phyloP scores from a whole-genome alignment of 2,888 invertebrate species.

The Mimachlamys varia region DNA sequence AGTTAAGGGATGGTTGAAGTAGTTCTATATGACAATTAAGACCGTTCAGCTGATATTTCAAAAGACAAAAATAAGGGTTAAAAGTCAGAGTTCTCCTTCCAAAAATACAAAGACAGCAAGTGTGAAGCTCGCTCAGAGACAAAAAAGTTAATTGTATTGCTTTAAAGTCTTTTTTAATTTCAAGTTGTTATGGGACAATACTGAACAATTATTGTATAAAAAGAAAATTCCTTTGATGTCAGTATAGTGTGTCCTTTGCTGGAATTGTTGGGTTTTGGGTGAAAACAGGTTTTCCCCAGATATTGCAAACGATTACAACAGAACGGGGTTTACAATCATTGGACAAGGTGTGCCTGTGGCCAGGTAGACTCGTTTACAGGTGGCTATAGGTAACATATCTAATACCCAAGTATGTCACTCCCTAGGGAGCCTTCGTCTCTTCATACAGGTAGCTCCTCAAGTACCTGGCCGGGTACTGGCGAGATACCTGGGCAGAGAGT shows the following conservation, averaged over 20 bases:
- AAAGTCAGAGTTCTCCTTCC: too few species aligned
- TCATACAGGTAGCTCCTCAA: not conserved
- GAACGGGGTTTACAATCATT: not conserved
- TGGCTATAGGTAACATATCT: conserved; percentile 28
- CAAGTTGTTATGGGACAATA: too few species aligned
- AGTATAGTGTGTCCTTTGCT: not conserved
- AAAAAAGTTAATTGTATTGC: too few species aligned
- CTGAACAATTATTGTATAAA: not conserved
- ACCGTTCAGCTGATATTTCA: too few species aligned
- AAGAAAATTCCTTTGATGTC: not conserved
- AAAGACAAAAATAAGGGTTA: too few species aligned
- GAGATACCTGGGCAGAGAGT: conserved; percentile 13
- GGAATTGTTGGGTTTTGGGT: not conserved
- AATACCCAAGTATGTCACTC: not conserved
- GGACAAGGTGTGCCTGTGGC: not conserved
- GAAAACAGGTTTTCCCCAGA: not conserved
- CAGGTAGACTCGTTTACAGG: not conserved
- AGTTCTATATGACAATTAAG: too few species aligned
- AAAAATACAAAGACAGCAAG: too few species aligned
- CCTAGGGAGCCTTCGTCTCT: not conserved
- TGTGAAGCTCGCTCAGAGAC: too few species aligned
- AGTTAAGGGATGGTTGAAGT: too few species aligned
- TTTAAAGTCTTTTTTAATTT: too few species aligned
- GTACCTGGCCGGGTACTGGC: not conserved
- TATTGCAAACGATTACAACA: not conserved